Base-by-base conservation (phyloP, 2,113 vertebrate species). In the Suricata suricatta region DNA sequence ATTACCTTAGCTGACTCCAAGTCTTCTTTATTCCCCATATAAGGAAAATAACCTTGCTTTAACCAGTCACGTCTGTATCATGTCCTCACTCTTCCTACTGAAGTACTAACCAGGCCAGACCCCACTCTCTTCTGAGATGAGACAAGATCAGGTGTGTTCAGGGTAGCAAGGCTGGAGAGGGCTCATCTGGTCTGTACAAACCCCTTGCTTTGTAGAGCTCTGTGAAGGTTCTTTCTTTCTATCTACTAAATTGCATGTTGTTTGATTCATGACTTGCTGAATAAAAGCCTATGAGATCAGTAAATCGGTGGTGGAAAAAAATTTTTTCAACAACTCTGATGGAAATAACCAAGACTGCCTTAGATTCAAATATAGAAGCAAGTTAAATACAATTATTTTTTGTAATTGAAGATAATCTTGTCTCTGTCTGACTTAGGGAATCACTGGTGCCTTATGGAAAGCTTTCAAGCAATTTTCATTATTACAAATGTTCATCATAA, bases 381-480 rank as follows among this genome's bases (percentile, higher is more conserved):
- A 52, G 1, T 38, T 23, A 44, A 64, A 64, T 54, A 38, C 13
- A 69, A 93, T 31, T 91, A 6, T 25, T 81, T 76, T 29, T n/a
- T 8, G 13, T 69, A 66, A 60, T 25, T 85, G n/a, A 88, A 76
- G 35, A 44, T 66, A 69, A 83, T 4, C 41, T 52, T 35, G 44
- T 54, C 1, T 68, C 3, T 29, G 10, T 90, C 29, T 90, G 17
- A 86, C 47, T 57, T 79, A 87, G 10, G 47, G 27, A 71, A 50
- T 92, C 19, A 94, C 15, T 68, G 44, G 9, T 76, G 7, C 9
- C 12, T 68, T 85, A 79, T 9, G 21, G 71, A 93, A 95, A 29
- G 4, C 71, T 91, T 57, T 77, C 50, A 90, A 81, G 38, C 25
- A 80, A 38, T 91, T 77, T 96, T 97, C 63, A 64, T 93, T 91